These are phyloP conservation scores for Pseudomyrmex dendroicus DNA, from an alignment of 1,140 invertebrate species.

Conservation along the genomic window DNA sequence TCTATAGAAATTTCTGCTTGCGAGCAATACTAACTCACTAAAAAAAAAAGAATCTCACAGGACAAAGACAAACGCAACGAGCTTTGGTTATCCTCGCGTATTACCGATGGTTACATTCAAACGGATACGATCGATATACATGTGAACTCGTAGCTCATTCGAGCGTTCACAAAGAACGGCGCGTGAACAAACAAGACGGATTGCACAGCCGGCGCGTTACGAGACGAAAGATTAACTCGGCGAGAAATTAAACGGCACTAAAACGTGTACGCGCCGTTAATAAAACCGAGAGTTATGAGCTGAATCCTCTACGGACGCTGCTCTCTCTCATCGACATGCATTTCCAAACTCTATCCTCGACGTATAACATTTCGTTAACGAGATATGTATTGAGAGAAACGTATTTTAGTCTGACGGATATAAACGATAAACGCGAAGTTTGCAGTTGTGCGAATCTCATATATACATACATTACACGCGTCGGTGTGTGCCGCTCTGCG, in stretches of 20 bases:
- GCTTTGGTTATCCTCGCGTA: not conserved
- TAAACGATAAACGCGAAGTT: conserved; percentile 41
- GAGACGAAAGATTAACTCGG: conserved; percentile 45
- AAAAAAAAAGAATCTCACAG: not conserved
- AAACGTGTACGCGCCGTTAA: conserved; percentile 41
- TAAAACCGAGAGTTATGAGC: conserved; percentile 54
- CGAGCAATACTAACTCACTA: not conserved
- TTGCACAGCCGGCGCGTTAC: conserved; percentile 32
- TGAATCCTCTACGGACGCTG: conserved; percentile 4
- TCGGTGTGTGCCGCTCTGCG: not conserved
- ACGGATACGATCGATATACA: conserved; percentile 28
- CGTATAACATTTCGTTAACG: no score
- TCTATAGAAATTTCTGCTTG: not conserved
- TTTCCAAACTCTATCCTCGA: no score
- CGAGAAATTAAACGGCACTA: conserved; percentile 50
- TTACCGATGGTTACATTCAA: not conserved
- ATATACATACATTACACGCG: not conserved
- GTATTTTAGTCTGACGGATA: not conserved
- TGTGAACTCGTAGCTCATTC: conserved; percentile 25
- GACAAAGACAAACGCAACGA: not conserved
- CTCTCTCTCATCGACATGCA: conserved; percentile 10
- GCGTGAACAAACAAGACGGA: conserved; percentile 38
- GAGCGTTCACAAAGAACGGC: not conserved
- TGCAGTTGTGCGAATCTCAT: not conserved
- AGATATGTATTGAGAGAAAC: no score